Percentiles rank a stretch among this genome's conserved stretches.
Conservation (phyloP, 2,797 vertebrate species). For the Tenualosa thibaudeaui region DNA sequence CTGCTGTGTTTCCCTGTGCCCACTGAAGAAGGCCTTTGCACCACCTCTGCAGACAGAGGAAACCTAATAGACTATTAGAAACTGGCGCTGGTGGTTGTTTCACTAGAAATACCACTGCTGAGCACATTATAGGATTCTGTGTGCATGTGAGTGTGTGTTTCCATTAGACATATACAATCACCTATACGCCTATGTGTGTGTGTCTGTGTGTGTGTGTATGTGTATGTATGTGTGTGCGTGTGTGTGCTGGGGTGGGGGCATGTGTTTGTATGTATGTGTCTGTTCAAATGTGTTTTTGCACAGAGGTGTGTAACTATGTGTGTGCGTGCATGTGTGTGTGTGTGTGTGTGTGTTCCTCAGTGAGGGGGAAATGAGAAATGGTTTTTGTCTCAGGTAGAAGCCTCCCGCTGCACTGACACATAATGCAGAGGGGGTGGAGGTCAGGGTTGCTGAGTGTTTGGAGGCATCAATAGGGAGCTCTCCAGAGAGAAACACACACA, state of each 20-base stretch:
- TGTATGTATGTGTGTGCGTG: not conserved
- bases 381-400: conserved; percentile 14
- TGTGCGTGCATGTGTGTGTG: not conserved
- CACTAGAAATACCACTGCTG: not conserved
- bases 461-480: not conserved
- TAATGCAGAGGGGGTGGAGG: not conserved
- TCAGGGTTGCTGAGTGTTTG: not conserved
- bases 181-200: not conserved
- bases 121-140: not conserved
- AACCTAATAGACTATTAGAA: too few relatives aligned
- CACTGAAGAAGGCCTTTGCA: too few relatives aligned
- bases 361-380: conserved; percentile 27
- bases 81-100: not conserved
- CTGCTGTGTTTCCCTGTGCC: not conserved
- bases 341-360: not conserved
- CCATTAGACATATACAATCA: too few relatives aligned
- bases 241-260: not conserved
- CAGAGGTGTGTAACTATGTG: not conserved
- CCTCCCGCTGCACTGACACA: not conserved
- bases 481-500: not conserved
- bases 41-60: not conserved
- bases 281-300: too few relatives aligned
- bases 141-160: not conserved
- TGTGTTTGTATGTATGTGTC: not conserved
- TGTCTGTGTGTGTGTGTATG: not conserved